Percentiles rank a stretch among this genome's conserved stretches.
Conservation (phyloP, 2,888 invertebrate genomes). For the Autographa pulchrina region DNA sequence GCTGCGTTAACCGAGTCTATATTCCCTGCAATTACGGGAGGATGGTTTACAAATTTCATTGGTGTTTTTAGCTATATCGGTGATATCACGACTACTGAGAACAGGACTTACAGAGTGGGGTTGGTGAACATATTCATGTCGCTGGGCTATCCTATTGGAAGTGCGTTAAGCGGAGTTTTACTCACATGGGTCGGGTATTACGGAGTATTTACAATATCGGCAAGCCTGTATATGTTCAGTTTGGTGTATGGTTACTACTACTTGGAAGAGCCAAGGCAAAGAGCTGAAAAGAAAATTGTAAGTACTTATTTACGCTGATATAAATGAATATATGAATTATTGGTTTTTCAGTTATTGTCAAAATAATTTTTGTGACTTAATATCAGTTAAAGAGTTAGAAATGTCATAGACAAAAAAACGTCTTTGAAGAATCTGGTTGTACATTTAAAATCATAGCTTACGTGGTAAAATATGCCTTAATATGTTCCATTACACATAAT, state of each 20-base stretch:
- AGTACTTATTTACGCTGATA: slow-evolving; percentile 48
- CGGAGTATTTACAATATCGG: slow-evolving; percentile 93
- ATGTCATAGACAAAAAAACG: too few relatives aligned
- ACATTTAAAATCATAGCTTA: too few relatives aligned
- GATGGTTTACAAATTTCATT: slow-evolving; percentile 96
- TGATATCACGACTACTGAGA: slow-evolving; percentile 94
- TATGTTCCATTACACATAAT: too few relatives aligned
- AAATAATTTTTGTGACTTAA: too few relatives aligned
- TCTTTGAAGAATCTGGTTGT: too few relatives aligned
- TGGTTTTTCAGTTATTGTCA: too few relatives aligned
- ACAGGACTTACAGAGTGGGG: slow-evolving; percentile 95
- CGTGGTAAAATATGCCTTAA: too few relatives aligned
- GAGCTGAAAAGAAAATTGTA: slow-evolving; percentile 66
- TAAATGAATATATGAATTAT: too few relatives aligned
- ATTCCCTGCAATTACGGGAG: slow-evolving; percentile 94
- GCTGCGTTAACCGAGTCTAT: slow-evolving; percentile 93
- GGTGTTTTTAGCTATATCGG: slow-evolving; percentile 96
- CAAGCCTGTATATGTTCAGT: slow-evolving; percentile 92
- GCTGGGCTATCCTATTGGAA: slow-evolving; percentile 95
- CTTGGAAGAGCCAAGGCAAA: slow-evolving; percentile 90
- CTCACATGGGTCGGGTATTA: slow-evolving; percentile 93
- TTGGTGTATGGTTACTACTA: slow-evolving; percentile 92
- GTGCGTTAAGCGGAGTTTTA: slow-evolving; percentile 95
- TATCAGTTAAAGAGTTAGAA: too few relatives aligned
- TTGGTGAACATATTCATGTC: slow-evolving; percentile 96